Evolutionary conservation across 1,140 invertebrate genomes (phyloP), one percentile per base, ranked within the genome.

Genomic region (Manduca sexta): DNA sequence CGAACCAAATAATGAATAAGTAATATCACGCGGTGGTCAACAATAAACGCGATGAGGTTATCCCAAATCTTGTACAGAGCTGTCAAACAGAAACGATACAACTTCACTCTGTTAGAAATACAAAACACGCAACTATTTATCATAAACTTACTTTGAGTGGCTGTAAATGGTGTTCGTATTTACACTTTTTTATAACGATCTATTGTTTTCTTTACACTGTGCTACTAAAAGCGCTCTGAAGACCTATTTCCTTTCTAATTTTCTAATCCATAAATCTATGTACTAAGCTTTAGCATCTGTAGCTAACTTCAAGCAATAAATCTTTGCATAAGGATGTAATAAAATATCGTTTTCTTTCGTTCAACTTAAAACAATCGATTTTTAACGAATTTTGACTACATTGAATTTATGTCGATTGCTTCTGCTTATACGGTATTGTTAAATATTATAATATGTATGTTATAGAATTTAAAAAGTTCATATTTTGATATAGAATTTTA

Each of bases 21-120:
- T 10, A 5, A 31, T 41, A 52, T 58, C 53, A 61, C 63, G 60
- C 48, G 56, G 53, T 39, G 15, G 3, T 18, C n/a, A 18, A 34
- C 6, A 34, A 45, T 43, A 5, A 15, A 31, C 2, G 12, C 14
- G 21, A 43, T 2, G 21, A 43, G 41, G 41, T 43, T 43, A 43
- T 30, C 21, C 14, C 10, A 2, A 6, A 12, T 35, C 30, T 10
- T n/a, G 6, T 12, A 41, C 41, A 31, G 21, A n/a, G 8, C 4
- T 31, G 41, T 43, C 41, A 43, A 31, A 43, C 13, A 26, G 21
- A 43, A 30, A 43, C 18, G 29, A 11, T 3, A n/a, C 55, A 52
- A 57, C 55, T 57, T 57, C 41, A 43, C 39, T 14, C 26, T n/a
- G 6, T 10, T 11, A 4, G 30, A 42, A 40, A 26, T 26, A 26